Evolutionary conservation across 1,140 invertebrate species (phyloP).

Genomic region (Papilio machaon): DNA sequence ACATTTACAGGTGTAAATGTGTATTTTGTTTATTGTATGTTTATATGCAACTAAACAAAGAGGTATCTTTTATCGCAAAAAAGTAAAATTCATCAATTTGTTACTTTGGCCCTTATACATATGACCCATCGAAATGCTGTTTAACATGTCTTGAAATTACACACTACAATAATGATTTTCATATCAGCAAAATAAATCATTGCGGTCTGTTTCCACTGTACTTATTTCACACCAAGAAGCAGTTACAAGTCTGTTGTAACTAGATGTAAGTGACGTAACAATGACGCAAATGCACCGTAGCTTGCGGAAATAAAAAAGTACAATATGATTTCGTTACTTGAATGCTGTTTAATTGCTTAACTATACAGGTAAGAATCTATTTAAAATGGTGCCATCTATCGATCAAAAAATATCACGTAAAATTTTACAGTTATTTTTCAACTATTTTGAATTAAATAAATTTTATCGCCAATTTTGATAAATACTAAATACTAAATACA

Average conservation of each 20-base stretch:
- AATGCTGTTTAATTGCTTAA: constrained; percentile 4
- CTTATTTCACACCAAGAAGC: background rate
- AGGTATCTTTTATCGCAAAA: no score
- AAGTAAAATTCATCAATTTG: no score
- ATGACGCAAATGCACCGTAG: background rate
- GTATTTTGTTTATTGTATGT: no score
- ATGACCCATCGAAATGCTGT: no score
- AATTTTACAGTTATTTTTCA: background rate
- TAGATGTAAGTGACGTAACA: background rate
- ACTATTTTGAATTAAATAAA: background rate
- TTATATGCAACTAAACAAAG: no score
- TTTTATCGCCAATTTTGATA: background rate
- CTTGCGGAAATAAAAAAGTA: background rate
- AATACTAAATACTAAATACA: no score
- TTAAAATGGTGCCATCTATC: background rate
- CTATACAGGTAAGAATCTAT: background rate
- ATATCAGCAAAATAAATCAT: background rate
- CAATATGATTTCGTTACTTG: background rate
- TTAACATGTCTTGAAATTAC: no score
- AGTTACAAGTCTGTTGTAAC: constrained; percentile 7
- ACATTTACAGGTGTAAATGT: no score
- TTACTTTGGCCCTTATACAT: no score
- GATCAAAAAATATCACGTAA: background rate
- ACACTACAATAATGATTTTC: background rate
- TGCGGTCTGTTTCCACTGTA: background rate